These are phyloP conservation scores for Asobara japonica DNA, from an alignment of 1,140 invertebrate genomes.

Conservation along the genomic window DNA sequence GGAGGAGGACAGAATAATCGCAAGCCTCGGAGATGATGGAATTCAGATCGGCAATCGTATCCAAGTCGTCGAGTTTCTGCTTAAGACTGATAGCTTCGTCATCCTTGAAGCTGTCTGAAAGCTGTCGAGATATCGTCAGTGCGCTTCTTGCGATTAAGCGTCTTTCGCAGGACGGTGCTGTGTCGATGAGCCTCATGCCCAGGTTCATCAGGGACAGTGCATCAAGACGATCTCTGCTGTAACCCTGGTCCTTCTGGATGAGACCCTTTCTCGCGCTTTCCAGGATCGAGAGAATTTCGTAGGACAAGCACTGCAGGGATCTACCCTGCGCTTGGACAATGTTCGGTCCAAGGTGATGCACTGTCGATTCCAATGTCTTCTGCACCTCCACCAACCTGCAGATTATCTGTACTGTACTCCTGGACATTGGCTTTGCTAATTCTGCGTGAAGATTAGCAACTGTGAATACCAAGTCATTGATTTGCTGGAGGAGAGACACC, in stretches of 20 bases:
- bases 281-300: conserved; percentile 69
- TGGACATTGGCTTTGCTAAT: conserved; percentile 80
- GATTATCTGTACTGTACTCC: conserved; percentile 78
- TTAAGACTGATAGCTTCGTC: conserved; percentile 56
- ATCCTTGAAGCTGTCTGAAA: conserved; percentile 59
- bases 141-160: conserved; percentile 70
- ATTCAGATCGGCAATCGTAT: conserved; percentile 55
- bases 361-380: conserved; percentile 78
- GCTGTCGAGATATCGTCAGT: conserved; percentile 66
- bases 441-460: conserved; percentile 86
- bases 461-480: conserved; percentile 72
- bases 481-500: conserved; percentile 71
- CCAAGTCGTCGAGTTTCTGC: conserved; percentile 57
- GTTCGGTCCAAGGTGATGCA: conserved; percentile 60
- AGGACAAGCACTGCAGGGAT: conserved; percentile 71
- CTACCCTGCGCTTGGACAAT: conserved; percentile 65
- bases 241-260: conserved; percentile 69
- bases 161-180: conserved; percentile 71
- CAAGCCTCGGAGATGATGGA: conserved; percentile 48
- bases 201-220: conserved; percentile 73
- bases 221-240: conserved; percentile 72
- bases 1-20: conserved; percentile 59
- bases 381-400: conserved; percentile 86
- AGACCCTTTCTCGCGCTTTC: conserved; percentile 67
- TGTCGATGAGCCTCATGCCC: conserved; percentile 71